Conservation (phyloP, 2,888 invertebrate genomes). For the Noctuana brunneofusca region DNA sequence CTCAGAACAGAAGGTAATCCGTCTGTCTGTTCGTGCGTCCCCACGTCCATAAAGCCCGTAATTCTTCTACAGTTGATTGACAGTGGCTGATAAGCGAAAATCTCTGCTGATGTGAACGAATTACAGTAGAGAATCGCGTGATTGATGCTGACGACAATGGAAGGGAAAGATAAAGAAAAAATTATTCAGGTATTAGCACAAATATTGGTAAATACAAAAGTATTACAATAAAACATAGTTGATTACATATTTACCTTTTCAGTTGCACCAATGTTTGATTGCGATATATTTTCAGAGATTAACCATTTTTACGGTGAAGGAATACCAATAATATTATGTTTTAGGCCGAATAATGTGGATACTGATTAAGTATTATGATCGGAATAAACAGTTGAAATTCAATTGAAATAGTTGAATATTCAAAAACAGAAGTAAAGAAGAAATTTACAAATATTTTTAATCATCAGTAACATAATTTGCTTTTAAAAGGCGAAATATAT, state of each 20-base stretch:
- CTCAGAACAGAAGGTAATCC: constrained; percentile 62
- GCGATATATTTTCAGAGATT: too few species aligned
- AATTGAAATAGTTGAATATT: too few species aligned
- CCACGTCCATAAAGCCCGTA: constrained; percentile 55
- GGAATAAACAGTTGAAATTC: too few species aligned
- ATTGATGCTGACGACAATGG: constrained; percentile 12
- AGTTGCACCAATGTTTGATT: too few species aligned
- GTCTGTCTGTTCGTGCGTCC: constrained; percentile 68
- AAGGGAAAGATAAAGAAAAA: neutral
- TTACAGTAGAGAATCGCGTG: constrained; percentile 51
- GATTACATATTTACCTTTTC: neutral
- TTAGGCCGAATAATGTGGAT: too few species aligned
- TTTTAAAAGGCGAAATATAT: neutral
- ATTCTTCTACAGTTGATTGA: constrained; percentile 73
- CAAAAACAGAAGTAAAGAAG: too few species aligned
- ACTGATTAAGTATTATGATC: too few species aligned
- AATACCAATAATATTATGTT: too few species aligned
- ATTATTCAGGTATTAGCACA: neutral
- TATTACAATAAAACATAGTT: neutral
- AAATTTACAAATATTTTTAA: too few species aligned
- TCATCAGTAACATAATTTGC: too few species aligned
- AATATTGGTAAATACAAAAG: neutral
- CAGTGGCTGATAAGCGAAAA: constrained; percentile 66
- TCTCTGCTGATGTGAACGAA: constrained; percentile 57
- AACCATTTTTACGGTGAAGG: too few species aligned